A percentile compares a stretch with the other conserved stretches of the same genome.
phyloP scores from a whole-genome alignment of 2,113 vertebrate species.

The Ochotona curzoniae region DNA sequence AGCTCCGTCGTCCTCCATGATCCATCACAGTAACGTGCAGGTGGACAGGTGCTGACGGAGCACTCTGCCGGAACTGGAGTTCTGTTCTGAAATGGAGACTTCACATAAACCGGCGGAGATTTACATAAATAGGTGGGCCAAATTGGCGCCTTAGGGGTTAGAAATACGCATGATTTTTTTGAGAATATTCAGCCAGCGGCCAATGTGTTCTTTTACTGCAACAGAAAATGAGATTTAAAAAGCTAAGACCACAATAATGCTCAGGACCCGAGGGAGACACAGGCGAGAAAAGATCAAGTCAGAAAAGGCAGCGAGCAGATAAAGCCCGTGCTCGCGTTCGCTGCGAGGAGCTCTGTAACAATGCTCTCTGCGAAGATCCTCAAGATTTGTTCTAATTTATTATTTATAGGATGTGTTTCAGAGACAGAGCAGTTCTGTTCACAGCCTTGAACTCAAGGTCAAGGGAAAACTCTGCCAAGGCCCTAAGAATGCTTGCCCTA shows the following conservation, averaged over 20 bases:
- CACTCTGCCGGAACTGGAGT: neutral
- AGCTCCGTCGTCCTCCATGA: no score
- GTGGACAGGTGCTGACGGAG: neutral
- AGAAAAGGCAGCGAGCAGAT: neutral
- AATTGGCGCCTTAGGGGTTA: neutral
- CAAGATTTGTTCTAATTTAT: neutral
- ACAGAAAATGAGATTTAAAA: neutral
- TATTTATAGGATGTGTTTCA: neutral
- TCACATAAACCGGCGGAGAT: neutral
- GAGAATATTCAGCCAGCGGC: neutral
- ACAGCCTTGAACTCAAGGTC: neutral
- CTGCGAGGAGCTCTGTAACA: neutral
- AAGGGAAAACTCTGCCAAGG: neutral
- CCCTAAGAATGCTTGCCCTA: neutral
- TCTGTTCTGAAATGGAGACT: neutral
- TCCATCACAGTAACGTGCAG: neutral
- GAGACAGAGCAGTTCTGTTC: neutral
- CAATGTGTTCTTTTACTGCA: neutral
- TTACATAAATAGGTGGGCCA: neutral
- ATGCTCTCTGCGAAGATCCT: neutral
- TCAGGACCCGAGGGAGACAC: no score
- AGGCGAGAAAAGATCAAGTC: neutral
- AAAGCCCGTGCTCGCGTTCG: neutral
- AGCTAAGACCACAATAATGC: neutral
- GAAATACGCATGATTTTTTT: neutral